phyloP scores from a whole-genome alignment of 2,797 vertebrate species.

The Poeciliopsis infans region DNA sequence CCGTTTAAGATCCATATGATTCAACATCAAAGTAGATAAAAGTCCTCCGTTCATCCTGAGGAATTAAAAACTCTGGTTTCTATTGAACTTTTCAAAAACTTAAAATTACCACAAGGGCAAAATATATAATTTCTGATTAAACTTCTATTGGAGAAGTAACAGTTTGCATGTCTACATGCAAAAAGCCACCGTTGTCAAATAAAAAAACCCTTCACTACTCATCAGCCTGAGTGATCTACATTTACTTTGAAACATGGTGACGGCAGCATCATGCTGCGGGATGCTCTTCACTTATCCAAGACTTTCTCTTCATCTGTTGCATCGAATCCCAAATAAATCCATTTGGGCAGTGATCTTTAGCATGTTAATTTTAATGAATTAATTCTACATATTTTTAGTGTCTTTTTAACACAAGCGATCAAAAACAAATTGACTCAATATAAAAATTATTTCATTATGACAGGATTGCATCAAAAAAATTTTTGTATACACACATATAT shows the following conservation, averaged over 20 bases:
- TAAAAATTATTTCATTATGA: not conserved
- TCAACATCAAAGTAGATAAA: not conserved
- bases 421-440: not conserved
- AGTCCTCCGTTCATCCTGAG: not conserved
- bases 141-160: not conserved
- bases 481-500: too few relatives aligned
- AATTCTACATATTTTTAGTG: too few relatives aligned
- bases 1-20: constrained; percentile 6
- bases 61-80: not conserved
- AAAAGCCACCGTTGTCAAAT: not conserved
- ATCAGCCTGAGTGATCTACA: not conserved
- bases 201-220: not conserved
- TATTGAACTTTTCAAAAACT: not conserved
- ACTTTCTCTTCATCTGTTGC: not conserved
- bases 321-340: not conserved
- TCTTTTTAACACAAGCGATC: too few relatives aligned
- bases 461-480: not conserved
- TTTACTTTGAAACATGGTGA: not conserved
- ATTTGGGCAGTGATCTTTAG: too few relatives aligned
- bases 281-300: not conserved
- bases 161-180: not conserved
- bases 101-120: not conserved
- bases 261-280: not conserved
- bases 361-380: too few relatives aligned
- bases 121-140: not conserved